Conservation (phyloP, 23 tunicate genomes). For the Pegea sp. region DNA sequence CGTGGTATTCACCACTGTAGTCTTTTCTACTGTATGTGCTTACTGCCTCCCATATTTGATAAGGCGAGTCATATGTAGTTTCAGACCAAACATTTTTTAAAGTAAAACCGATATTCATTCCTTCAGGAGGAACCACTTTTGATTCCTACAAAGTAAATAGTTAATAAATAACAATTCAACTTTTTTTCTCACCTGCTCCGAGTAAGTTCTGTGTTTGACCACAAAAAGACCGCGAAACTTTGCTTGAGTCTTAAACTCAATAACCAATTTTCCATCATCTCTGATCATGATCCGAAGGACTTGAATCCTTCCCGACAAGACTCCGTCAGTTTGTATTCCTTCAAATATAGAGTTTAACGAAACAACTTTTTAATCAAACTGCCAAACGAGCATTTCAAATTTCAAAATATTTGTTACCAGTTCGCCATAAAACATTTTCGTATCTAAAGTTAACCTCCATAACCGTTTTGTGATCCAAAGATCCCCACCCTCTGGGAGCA, state of each 20-base stretch:
- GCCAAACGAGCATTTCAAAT: not conserved
- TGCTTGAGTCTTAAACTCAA: slow-evolving; percentile 61
- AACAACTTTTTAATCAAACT: not conserved
- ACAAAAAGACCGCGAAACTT: slow-evolving; percentile 92
- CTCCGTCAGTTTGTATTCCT: slow-evolving; percentile 91
- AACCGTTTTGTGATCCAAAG: slow-evolving; percentile 67
- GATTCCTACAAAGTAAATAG: slow-evolving; percentile 18
- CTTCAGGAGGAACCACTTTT: slow-evolving; percentile 62
- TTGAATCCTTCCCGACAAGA: slow-evolving; percentile 39
- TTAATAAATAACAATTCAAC: not conserved
- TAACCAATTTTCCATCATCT: slow-evolving; percentile 68
- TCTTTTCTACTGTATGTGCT: slow-evolving; percentile 95
- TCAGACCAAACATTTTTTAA: slow-evolving; percentile 63
- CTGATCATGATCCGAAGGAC: slow-evolving; percentile 29
- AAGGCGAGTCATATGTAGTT: slow-evolving; percentile 70
- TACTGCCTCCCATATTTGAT: slow-evolving; percentile 91
- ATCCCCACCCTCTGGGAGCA: slow-evolving; percentile 98
- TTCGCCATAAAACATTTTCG: slow-evolving; percentile 23
- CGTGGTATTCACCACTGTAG: slow-evolving; percentile 81
- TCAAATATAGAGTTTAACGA: too few species aligned
- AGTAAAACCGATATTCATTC: slow-evolving; percentile 54
- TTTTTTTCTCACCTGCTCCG: slow-evolving; percentile 17
- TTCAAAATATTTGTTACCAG: slow-evolving; percentile 15
- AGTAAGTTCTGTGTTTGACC: slow-evolving; percentile 36
- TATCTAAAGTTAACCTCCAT: slow-evolving; percentile 88